These are phyloP conservation scores for Colius striatus DNA, from an alignment of 2,113 vertebrate genomes.

Conservation along the genomic window DNA sequence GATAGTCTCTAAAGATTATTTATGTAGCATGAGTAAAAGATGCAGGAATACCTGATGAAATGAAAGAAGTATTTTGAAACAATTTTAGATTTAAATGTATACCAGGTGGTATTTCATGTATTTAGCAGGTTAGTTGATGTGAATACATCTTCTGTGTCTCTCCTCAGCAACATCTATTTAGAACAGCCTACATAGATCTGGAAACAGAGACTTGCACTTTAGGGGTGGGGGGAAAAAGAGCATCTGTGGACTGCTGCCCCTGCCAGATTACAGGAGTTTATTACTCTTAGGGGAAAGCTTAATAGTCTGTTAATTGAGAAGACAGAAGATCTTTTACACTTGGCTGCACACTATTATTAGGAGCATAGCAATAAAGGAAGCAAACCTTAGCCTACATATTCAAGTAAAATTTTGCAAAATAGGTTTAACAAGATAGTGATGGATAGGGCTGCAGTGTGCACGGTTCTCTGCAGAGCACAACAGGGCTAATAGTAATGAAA, in stretches of 20 bases:
- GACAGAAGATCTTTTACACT: conserved; percentile 68
- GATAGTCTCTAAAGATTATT: not conserved
- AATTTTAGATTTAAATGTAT: not conserved
- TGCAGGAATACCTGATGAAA: not conserved
- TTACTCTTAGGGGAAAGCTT: conserved; percentile 69
- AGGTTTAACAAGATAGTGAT: conserved; percentile 46
- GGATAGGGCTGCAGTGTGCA: not conserved
- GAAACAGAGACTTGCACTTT: conserved; percentile 3
- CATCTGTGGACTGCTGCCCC: conserved; percentile 28
- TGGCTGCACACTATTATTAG: conserved; percentile 62
- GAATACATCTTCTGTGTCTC: not conserved
- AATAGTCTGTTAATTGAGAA: conserved; percentile 73
- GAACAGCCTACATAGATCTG: not conserved
- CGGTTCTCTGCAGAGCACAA: not conserved
- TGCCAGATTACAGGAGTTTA: conserved; percentile 65
- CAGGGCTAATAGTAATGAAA: not conserved
- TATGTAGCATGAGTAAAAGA: not conserved
- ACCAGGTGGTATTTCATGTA: not conserved
- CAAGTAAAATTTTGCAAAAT: conserved; percentile 56
- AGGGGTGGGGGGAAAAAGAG: not conserved
- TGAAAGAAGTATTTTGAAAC: not conserved
- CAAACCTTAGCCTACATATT: conserved; percentile 59
- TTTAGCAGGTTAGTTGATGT: not conserved
- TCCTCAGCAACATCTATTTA: conserved; percentile 4
- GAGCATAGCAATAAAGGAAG: conserved; percentile 53